Percentiles rank a stretch among this genome's conserved stretches.
Evolutionary conservation across 1,140 invertebrate genomes (phyloP).

Genomic region (Temnothorax curvispinosus): DNA sequence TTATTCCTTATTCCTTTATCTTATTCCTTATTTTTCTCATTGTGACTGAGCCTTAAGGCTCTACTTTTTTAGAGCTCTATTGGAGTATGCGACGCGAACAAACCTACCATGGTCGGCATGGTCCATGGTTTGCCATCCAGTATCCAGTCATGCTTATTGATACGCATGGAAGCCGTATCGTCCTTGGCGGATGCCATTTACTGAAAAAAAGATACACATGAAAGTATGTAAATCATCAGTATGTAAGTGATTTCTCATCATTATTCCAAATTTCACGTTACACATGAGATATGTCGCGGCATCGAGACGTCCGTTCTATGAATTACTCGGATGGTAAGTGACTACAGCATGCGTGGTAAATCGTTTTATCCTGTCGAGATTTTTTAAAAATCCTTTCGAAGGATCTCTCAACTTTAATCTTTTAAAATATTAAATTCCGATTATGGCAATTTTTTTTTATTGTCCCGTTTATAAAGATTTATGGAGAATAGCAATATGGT

Average conservation of each 20-base stretch:
- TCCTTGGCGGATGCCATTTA: neutral
- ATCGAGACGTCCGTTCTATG: slow-evolving; percentile 91
- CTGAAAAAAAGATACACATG: neutral
- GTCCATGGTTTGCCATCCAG: no score
- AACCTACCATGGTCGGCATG: no score
- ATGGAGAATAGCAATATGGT: neutral
- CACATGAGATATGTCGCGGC: slow-evolving; percentile 89
- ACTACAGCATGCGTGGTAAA: neutral
- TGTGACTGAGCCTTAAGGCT: no score
- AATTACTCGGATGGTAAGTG: slow-evolving; percentile 90
- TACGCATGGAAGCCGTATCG: no score
- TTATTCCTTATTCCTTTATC: no score
- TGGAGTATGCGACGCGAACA: no score
- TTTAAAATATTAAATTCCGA: neutral
- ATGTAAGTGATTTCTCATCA: neutral
- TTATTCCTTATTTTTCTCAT: no score
- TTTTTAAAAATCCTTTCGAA: neutral
- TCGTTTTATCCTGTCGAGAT: neutral
- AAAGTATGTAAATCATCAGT: neutral
- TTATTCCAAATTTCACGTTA: slow-evolving; percentile 5
- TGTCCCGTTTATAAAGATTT: neutral
- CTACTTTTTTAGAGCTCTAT: no score
- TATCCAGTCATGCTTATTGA: neutral
- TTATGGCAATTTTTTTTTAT: neutral
- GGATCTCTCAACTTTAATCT: neutral